phyloP scores from a whole-genome alignment of 2,797 vertebrate genomes.

The Halcyon badia region DNA sequence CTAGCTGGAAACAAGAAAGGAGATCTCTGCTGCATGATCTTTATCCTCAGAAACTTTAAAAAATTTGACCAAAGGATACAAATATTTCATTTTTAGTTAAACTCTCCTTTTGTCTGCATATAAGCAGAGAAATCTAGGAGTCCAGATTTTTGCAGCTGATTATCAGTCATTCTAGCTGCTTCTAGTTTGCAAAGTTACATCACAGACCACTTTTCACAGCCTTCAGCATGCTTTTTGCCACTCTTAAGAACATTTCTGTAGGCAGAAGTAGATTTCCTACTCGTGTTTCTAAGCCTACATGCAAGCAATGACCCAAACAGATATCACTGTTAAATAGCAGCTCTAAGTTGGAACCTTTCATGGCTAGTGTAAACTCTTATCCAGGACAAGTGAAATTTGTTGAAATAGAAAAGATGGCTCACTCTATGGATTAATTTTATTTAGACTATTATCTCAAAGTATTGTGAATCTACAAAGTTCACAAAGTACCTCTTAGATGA shows the following conservation, averaged over 20 bases:
- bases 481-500: background rate
- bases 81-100: background rate
- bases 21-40: background rate
- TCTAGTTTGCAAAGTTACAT: background rate
- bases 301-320: background rate
- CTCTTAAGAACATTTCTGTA: background rate
- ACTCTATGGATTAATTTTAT: background rate
- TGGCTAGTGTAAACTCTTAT: background rate
- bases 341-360: background rate
- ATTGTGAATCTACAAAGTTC: constrained; percentile 14
- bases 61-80: background rate
- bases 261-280: background rate
- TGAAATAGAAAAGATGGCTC: background rate
- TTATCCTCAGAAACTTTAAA: background rate
- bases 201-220: background rate
- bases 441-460: background rate
- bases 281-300: background rate
- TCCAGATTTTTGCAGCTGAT: background rate
- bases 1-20: background rate
- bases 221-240: background rate
- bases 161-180: background rate
- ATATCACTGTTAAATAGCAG: background rate
- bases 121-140: background rate
- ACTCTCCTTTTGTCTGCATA: background rate
- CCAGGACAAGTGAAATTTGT: background rate